A percentile compares a stretch with the other conserved stretches of the same genome.
Evolutionary conservation across 1,140 invertebrate species (phyloP).

Genomic region (Drosophila miranda): DNA sequence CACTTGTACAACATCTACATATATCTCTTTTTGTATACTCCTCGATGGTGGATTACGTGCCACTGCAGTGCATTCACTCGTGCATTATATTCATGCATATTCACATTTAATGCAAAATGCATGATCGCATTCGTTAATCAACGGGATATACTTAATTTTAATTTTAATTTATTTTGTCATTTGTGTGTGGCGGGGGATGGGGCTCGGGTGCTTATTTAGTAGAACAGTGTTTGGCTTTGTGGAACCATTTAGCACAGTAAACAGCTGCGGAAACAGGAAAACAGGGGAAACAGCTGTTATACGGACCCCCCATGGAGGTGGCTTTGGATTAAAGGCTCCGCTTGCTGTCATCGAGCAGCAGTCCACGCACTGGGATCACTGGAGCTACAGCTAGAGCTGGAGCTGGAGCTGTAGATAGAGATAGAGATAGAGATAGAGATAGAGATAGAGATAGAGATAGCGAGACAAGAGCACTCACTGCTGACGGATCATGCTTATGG

Average conservation of each 20-base stretch:
- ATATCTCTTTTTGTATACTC: neutral
- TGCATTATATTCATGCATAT: constrained; percentile 25
- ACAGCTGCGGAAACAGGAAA: constrained; percentile 15
- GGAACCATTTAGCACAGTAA: neutral
- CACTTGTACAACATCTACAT: neutral
- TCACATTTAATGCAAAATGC: constrained; percentile 30
- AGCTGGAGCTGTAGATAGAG: too few species aligned
- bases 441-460: too few species aligned
- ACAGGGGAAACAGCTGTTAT: constrained; percentile 16
- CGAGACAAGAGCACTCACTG: too few species aligned
- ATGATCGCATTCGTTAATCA: constrained; percentile 56
- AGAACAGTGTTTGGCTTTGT: constrained; percentile 5
- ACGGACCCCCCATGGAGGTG: neutral
- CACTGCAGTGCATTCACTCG: constrained; percentile 4
- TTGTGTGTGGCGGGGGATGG: constrained; percentile 12
- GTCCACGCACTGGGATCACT: too few species aligned
- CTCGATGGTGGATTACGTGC: constrained; percentile 7
- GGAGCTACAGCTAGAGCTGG: too few species aligned
- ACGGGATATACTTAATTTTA: constrained; percentile 49
- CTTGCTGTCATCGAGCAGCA: too few species aligned
- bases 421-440: too few species aligned
- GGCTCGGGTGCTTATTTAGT: neutral
- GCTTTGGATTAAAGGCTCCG: neutral
- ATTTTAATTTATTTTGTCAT: constrained; percentile 72
- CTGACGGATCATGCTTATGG: constrained; percentile 33